Base-by-base conservation (phyloP, 2,888 invertebrate genomes). In the Apeira syringaria region DNA sequence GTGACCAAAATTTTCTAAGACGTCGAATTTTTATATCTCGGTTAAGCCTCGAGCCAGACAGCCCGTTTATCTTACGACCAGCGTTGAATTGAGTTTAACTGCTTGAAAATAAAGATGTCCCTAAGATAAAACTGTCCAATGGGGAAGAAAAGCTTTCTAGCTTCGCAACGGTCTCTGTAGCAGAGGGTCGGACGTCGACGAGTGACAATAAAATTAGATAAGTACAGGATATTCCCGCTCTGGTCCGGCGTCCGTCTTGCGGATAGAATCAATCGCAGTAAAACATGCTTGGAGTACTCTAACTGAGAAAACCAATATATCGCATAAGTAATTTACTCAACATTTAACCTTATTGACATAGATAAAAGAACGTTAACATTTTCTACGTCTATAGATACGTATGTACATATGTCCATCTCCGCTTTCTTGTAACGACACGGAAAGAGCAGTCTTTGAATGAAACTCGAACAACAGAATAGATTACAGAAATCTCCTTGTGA, bases 191-290 rank as follows among this genome's bases (percentile, higher is more conserved):
- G 69, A 66, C 72, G 70, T 69, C 73, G 72, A 66, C 74, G 76
- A 79, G 80, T 87, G 86, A 88, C 86, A 87, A 86, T 88, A 88
- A 88, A 88, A 88, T 88, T 86, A 88, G 87, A 88, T 87, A 88
- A 87, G 85, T 87, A 80, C 80, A 72, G 82, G 81, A 84, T 80
- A 79, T 79, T 74, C 74, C 67, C 71, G 76, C 68, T 73, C 56
- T 64, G 68, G 70, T 65, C 71, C 72, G 55, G 68, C 71, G 72
- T 80, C 76, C 78, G 79, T 78, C 81, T 81, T 82, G 80, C 61
- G 78, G 81, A 77, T 73, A 73, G 76, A 86, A 86, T 87, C 87
- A 88, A 88, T 87, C 86, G 85, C 78, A 84, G 81, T 85, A 86
- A 87, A 87, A 87, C 86, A 82, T 76, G 72, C 73, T 75, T 73